A percentile compares a stretch with the other conserved stretches of the same genome.
Conservation (phyloP, 2,113 vertebrate species). For the Aegithalos caudatus region DNA sequence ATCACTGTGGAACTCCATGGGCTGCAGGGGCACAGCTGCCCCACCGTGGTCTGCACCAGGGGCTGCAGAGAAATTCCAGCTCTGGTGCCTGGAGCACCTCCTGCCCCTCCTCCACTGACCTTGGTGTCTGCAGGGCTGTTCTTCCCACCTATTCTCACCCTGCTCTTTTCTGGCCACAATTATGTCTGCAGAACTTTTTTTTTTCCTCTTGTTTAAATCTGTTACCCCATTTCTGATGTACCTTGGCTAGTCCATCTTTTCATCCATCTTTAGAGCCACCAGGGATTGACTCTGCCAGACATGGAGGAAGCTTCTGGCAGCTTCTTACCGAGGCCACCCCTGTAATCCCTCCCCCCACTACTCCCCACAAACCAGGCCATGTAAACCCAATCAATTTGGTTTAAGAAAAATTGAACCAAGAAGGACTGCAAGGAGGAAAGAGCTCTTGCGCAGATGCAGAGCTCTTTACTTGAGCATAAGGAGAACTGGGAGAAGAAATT, state of each 20-base stretch:
- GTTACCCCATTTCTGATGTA: not conserved
- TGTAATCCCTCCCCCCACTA: not conserved
- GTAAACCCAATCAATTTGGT: accelerated
- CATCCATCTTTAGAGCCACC: not conserved
- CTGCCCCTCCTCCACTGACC: not conserved
- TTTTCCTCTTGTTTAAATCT: not conserved
- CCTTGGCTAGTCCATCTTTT: not conserved
- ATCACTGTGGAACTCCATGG: accelerated
- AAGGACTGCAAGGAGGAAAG: not conserved
- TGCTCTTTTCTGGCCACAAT: not conserved
- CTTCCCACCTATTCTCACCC: not conserved
- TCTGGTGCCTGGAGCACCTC: not conserved
- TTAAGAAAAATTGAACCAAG: not conserved
- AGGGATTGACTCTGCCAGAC: not conserved
- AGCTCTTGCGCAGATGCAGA: accelerated
- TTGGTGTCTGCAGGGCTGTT: not conserved
- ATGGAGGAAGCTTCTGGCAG: not conserved
- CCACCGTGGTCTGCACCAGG: too few relatives aligned
- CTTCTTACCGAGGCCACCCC: not conserved
- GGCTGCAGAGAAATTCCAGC: not conserved
- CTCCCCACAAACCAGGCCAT: not conserved
- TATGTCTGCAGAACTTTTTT: not conserved
- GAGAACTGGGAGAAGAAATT: not conserved
- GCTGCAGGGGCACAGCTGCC: not conserved
- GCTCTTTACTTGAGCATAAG: not conserved